Evolutionary conservation across 2,797 vertebrate genomes (phyloP).

Genomic region (Columba guinea): DNA sequence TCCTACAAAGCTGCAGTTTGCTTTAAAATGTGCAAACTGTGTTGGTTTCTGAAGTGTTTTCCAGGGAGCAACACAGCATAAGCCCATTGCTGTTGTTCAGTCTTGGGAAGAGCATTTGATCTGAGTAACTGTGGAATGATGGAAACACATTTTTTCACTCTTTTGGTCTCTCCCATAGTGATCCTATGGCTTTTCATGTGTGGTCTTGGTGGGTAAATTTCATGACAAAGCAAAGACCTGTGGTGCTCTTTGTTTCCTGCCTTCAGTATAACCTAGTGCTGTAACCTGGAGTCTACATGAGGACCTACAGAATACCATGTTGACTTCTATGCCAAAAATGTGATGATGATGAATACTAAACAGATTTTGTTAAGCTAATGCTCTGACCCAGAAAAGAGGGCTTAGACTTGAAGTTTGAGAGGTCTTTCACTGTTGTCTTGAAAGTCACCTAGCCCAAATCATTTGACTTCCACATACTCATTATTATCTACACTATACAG

Average conservation of each 20-base stretch:
- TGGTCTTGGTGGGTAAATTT: background rate
- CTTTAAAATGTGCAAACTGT: conserved; percentile 1
- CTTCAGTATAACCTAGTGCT: background rate
- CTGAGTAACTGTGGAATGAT: background rate
- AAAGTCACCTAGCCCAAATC: background rate
- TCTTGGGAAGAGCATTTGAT: background rate
- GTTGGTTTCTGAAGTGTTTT: background rate
- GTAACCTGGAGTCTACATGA: background rate
- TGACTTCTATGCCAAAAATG: background rate
- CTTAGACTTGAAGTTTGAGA: background rate
- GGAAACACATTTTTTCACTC: background rate
- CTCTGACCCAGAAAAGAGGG: background rate
- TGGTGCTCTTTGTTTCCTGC: background rate
- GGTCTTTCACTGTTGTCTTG: background rate
- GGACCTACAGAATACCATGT: background rate
- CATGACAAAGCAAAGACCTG: background rate
- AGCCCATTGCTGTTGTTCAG: background rate
- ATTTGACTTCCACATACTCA: background rate
- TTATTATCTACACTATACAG: background rate
- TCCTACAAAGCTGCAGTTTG: background rate
- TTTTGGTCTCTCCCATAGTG: background rate
- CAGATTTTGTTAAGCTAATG: background rate
- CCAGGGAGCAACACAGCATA: background rate
- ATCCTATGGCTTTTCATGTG: background rate
- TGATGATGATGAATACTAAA: background rate